Evolutionary conservation across 2,797 vertebrate genomes (phyloP), one percentile per base, ranked within the genome.

Genomic region (Acanthiza pusilla): DNA sequence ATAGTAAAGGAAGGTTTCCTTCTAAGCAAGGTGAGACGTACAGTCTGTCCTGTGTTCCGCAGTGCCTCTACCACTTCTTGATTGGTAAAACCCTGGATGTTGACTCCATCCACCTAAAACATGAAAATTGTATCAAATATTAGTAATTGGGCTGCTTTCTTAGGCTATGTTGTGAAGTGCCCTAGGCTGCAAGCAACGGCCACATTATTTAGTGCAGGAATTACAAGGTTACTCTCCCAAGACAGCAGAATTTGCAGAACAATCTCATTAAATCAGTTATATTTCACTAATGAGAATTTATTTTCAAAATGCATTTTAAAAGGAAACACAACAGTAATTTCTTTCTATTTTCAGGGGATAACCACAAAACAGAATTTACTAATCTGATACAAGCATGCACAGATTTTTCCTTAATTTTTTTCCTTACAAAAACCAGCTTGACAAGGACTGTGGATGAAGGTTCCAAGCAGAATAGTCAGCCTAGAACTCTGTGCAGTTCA

Each of bases 41-140:
- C 99, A 6, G 97, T 97, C 89, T 98, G 98, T 2, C 99, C 98
- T 0, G 99, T 98, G 86, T 97, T 98, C 72, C 98, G 98, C 98
- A 99, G 98, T 1, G 98, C 98, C 87, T 99, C 98, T 58, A 99
- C 98, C 51, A 99, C 99, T 89, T 99, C 98, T 76, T 99, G 98
- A 82, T 99, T 99, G 93, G 98, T 98, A 96, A 98, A 98, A 67
- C 98, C 98, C 38, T 99, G 98, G 38, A 99, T 98, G 88, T 98
- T 99, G 71, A 99, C 73, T 14, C 98, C 98, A 54, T 99, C 98
- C 66, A 99, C 96, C 99, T 99, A 92, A 55, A 93, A 2, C 19
- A 84, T 36, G 42, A 73, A 65, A 58, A 36, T 47, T 3, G 1
- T 42, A 67, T 11, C 51, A 71, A 16, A 15, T 11, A n/a, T 30